Base-by-base conservation (phyloP, 2,113 vertebrate species). In the Lynx canadensis region DNA sequence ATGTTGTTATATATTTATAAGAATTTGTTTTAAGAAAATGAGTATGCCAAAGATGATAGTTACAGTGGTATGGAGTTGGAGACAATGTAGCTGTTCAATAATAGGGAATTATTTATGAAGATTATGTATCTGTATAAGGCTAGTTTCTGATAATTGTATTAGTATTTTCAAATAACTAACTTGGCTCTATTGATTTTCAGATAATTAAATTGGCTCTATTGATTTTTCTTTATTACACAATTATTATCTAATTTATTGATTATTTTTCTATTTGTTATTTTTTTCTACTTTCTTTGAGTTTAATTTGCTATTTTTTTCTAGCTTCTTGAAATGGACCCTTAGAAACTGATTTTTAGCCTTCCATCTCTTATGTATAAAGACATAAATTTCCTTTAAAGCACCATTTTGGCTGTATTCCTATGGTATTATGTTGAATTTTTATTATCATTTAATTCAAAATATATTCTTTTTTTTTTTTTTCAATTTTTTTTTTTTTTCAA, bases 311-410 rank as follows among this genome's bases (percentile, higher is more conserved):
- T 50, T 60, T 76, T 85, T 65, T 21, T 79, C 33, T 79, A 50
- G 31, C 33, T 65, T 78, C 38, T 66, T 79, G 36, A 8, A 57
- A 76, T 66, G 36, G 45, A 52, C 74, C 38, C 45, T 38, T 69
- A 83, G 41, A 90, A 57, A 95, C 38, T 90, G 21, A 83, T 55
- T 74, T 94, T 82, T n/a, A 89, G 41, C n/a, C 65, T 74, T 82
- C 13, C 63, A 69, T n/a, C 48, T 65, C 68, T 73, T 73, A 63
- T 80, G 38, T 27, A n/a, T 66, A 31, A 76, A 88, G n/a, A 31
- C 21, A 73, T 65, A 65, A 82, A 94, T 83, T 89, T 73, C 33
- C 19, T 41, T 89, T 10, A 52, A 38, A 83, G 7, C n/a, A 95
- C 45, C 25, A 16, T 7, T 95, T 90, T 90, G 57, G n/a, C 2